Evolutionary conservation across 1,140 invertebrate species (phyloP), one percentile per base, ranked within the genome.

Genomic region (Drosophila orosa): DNA sequence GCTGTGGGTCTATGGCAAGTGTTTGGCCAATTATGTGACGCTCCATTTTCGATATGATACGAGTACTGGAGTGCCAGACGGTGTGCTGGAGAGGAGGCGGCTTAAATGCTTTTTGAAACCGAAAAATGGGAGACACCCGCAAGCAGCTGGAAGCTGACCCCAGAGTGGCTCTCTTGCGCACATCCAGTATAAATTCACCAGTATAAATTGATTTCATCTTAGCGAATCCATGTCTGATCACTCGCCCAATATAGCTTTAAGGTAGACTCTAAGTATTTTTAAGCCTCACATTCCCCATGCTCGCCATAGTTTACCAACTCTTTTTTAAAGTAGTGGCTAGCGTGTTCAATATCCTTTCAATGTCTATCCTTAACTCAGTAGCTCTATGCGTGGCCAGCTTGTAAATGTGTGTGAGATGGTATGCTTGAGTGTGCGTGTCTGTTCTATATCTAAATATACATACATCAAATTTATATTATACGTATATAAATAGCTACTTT

Each of bases 11-110:
- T 62, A 61, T 67, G 78, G 59, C 68, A 82, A 82, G 75, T 83
- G 75, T 80, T 76, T 89, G 72, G 79, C 80, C 84, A 76, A 87
- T 87, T 89, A 86, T 86, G 73, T 81, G 80, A 83, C 75, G 79
- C 79, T 86, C 83, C 69, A 76, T 79, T 86, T 73, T 89, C 75
- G 79, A 86, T 86, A 87, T 82, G 65, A 74, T 73, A 76, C 72
- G 29, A 62, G 39, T 50, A 45, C 39, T 39, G 50, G 63, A 42
- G 15, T 9, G 12, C 15, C 13, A 9, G 12, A 25, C 24, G n/a
- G 22, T 25, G 57, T 33, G 22, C 42, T 12, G 37, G 27, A 17
- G 45, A 6, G n/a, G 9, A 9, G 27, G 39, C 37, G 25, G 39
- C 31, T 44, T 65, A 65, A 45, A 63, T 65, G 29, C 40, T 66